Conservation (phyloP, 2,888 invertebrate species). For the Melieria crassipennis region DNA sequence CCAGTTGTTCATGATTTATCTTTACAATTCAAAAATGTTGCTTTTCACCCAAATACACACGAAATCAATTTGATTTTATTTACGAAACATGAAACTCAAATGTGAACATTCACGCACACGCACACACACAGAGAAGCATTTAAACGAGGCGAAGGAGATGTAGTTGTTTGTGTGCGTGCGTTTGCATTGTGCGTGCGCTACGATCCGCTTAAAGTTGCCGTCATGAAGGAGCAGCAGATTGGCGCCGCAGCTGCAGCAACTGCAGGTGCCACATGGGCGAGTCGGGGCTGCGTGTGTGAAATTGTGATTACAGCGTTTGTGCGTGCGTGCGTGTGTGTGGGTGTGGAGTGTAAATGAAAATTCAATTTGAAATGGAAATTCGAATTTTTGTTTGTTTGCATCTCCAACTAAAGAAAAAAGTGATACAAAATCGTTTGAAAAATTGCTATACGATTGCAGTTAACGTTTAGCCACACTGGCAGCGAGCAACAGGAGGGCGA, state of each 20-base stretch:
- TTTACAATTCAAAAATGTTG: background rate
- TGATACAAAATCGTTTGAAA: background rate
- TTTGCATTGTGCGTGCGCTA: no score
- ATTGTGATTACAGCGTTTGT: background rate
- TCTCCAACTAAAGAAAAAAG: background rate
- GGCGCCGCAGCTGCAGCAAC: no score
- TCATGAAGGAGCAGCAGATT: no score
- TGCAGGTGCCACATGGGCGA: no score
- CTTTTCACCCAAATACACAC: background rate
- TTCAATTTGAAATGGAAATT: constrained; percentile 14
- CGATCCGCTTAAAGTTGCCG: no score
- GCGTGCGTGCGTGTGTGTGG: background rate
- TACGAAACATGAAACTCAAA: constrained; percentile 20
- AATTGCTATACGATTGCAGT: no score
- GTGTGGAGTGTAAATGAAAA: constrained; percentile 4
- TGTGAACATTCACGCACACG: background rate
- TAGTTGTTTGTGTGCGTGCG: no score
- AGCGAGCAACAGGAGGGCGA: no score
- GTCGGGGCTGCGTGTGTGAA: no score
- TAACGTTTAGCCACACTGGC: no score
- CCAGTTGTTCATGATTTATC: no score
- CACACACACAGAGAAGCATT: background rate
- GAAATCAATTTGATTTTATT: constrained; percentile 23
- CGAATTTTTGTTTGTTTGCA: background rate
- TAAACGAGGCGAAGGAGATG: background rate